Conservation (phyloP, 2,888 invertebrate species). For the Caenorhabditis sp. region DNA sequence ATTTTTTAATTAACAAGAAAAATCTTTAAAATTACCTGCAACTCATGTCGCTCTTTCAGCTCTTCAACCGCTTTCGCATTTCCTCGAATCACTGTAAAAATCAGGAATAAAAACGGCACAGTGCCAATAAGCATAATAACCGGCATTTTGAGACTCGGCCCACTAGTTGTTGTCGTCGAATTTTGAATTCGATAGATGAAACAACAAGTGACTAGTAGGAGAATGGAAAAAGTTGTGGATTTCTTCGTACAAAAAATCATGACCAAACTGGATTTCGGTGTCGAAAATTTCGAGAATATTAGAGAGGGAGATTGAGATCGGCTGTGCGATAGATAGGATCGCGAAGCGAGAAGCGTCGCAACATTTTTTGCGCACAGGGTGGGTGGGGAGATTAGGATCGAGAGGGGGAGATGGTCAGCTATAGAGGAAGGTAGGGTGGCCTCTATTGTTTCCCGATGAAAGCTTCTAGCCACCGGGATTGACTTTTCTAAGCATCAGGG, state of each 20-base stretch:
- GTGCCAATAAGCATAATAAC: conserved; percentile 13
- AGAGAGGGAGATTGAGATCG: conserved; percentile 1
- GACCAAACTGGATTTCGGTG: conserved; percentile 16
- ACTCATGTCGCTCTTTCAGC: conserved; percentile 40
- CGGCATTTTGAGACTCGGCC: background rate
- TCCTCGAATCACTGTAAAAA: conserved; percentile 53
- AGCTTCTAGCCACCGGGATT: too few relatives aligned
- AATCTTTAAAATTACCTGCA: conserved; percentile 44
- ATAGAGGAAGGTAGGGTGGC: background rate
- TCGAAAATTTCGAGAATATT: conserved; percentile 38
- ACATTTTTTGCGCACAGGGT: conserved; percentile 7
- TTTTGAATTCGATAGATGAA: background rate
- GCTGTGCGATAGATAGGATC: conserved; percentile 14
- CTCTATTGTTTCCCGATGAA: too few relatives aligned
- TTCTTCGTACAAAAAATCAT: background rate
- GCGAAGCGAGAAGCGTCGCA: conserved; percentile 7
- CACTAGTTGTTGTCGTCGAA: too few relatives aligned
- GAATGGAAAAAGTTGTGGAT: background rate
- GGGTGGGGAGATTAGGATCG: conserved; percentile 3
- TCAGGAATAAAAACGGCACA: conserved; percentile 44
- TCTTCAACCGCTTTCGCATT: conserved; percentile 42
- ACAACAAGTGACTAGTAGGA: background rate
- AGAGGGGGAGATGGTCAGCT: conserved; percentile 8
- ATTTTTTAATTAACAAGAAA: background rate
- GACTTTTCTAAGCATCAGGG: too few relatives aligned